Percentiles rank a stretch among this genome's conserved stretches.
Conservation (phyloP, 2,888 invertebrate genomes). For the Troides helena region DNA sequence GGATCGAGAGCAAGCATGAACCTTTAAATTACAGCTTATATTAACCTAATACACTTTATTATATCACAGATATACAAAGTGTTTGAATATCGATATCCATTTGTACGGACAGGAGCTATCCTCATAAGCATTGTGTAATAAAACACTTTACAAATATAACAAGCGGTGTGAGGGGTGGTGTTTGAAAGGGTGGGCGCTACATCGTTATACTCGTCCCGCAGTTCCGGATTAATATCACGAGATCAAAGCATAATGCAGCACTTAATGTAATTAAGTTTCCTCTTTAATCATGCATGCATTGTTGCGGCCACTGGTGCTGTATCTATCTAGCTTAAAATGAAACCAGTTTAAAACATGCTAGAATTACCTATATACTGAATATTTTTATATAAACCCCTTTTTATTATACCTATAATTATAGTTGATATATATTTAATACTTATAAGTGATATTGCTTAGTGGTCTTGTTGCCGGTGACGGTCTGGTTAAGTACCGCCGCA, state of each 20-base stretch:
- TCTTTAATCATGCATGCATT: slow-evolving; percentile 28
- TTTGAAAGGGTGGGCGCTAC: slow-evolving; percentile 17
- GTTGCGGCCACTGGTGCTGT: slow-evolving; percentile 11
- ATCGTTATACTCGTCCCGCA: slow-evolving; percentile 20
- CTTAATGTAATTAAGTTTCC: slow-evolving; percentile 29
- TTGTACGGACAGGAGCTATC: not conserved
- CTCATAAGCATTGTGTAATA: not conserved
- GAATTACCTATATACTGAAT: not conserved
- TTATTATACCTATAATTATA: no score
- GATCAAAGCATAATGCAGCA: slow-evolving; percentile 30
- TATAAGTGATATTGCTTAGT: no score
- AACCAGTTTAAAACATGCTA: slow-evolving; percentile 6
- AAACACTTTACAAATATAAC: not conserved
- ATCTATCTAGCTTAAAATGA: slow-evolving; percentile 10
- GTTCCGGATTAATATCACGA: slow-evolving; percentile 26
- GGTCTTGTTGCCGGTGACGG: no score
- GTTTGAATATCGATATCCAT: no score
- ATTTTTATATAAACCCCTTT: not conserved
- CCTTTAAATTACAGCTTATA: no score
- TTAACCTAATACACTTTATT: no score
- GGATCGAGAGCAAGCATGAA: no score
- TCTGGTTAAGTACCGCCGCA: no score
- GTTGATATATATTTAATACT: not conserved
- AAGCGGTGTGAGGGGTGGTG: slow-evolving; percentile 7
- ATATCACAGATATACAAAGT: no score